Conservation (phyloP, 2,113 vertebrate genomes). For the Ursus arctos region DNA sequence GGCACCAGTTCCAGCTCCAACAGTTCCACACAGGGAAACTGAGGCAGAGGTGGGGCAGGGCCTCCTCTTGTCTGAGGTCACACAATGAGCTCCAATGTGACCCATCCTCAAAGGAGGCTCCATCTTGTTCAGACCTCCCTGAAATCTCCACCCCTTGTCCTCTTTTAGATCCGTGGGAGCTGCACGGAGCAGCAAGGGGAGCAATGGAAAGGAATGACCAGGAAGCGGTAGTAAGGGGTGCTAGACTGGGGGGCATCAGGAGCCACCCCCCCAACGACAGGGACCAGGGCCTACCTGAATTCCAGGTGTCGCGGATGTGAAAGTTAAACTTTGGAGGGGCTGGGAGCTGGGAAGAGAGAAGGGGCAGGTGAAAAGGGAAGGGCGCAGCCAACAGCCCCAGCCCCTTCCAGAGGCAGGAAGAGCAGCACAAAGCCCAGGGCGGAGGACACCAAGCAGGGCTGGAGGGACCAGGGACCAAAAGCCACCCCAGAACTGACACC, state of each 20-base stretch:
- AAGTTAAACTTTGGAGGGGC: constrained; percentile 92
- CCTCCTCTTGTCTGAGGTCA: not conserved
- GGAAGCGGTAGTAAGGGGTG: not conserved
- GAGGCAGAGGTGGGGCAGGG: not conserved
- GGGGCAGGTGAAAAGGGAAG: not conserved
- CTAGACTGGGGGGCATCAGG: too few relatives aligned
- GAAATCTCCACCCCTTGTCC: not conserved
- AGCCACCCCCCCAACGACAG: not conserved
- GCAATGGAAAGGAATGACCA: not conserved
- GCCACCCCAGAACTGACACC: not conserved
- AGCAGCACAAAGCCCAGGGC: constrained; percentile 85
- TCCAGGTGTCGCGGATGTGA: constrained; percentile 91
- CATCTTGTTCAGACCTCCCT: not conserved
- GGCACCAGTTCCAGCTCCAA: too few relatives aligned
- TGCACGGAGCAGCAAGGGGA: not conserved
- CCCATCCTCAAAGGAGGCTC: not conserved
- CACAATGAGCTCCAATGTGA: rapidly evolving
- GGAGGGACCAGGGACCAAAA: not conserved
- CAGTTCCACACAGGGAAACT: not conserved
- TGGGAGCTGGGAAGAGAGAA: constrained; percentile 89
- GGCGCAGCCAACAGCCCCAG: not conserved
- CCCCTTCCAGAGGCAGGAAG: constrained; percentile 83
- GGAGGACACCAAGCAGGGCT: not conserved
- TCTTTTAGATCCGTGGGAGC: rapidly evolving
- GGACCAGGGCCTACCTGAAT: constrained; percentile 90